phyloP scores from a whole-genome alignment of 2,113 vertebrate genomes.

The Heterotis niloticus region DNA sequence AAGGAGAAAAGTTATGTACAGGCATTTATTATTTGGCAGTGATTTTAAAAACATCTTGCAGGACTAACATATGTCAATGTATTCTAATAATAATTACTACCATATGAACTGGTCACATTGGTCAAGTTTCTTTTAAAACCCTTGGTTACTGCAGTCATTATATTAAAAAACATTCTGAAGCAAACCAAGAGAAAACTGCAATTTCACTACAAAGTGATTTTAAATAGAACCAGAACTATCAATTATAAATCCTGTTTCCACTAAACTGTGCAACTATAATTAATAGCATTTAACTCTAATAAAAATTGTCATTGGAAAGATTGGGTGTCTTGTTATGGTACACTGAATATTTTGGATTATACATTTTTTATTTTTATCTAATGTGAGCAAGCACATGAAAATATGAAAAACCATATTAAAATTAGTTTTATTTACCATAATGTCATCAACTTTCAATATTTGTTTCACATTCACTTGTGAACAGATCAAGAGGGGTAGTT shows the following conservation, averaged over 20 bases:
- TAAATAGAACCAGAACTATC: no score
- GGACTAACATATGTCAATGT: neutral
- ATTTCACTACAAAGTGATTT: neutral
- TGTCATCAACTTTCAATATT: neutral
- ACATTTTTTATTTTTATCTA: no score
- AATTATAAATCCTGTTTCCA: no score
- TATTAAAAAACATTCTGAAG: neutral
- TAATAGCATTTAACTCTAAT: no score
- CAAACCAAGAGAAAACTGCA: neutral
- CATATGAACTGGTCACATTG: neutral
- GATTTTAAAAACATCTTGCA: neutral
- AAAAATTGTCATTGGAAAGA: no score
- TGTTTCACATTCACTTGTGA: no score
- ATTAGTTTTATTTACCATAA: neutral
- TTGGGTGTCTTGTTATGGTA: no score
- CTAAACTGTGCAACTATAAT: no score
- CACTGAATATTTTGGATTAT: no score
- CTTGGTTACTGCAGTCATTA: neutral
- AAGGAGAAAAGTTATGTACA: constrained; percentile 20
- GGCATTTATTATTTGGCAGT: neutral
- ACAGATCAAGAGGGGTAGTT: neutral
- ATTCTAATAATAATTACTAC: neutral
- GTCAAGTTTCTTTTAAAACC: neutral
- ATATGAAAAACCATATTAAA: neutral
- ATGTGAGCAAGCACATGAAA: no score